Evolutionary conservation across 2,113 vertebrate genomes (phyloP).

Genomic region (Terrapene triunguis): DNA sequence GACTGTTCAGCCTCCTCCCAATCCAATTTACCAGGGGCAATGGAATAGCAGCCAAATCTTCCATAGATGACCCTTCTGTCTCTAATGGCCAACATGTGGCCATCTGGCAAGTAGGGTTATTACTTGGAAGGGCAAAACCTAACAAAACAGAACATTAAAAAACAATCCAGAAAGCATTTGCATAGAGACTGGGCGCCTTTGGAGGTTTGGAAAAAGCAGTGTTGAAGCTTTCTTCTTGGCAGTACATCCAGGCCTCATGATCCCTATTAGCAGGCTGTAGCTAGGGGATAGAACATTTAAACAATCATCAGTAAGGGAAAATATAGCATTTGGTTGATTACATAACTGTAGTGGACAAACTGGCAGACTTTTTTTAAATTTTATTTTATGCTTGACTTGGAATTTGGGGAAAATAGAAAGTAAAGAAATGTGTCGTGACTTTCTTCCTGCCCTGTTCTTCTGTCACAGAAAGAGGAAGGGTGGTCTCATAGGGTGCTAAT

Average conservation of each 20-base stretch:
- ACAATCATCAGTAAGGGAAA: not conserved
- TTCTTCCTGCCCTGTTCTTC: not conserved
- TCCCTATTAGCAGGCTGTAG: conserved; percentile 11
- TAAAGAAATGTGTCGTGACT: not conserved
- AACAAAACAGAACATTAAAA: conserved; percentile 3
- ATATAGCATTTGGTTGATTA: conserved; percentile 29
- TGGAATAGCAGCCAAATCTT: not conserved
- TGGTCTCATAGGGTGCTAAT: not conserved
- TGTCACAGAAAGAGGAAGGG: not conserved
- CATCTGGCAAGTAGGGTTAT: rapidly evolving
- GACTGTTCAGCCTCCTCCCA: not conserved
- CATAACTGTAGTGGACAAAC: conserved; percentile 13
- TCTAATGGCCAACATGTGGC: not conserved
- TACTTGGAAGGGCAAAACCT: not conserved
- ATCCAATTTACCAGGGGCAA: not conserved
- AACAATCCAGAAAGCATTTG: not conserved
- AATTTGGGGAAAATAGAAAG: not conserved
- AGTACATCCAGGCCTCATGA: not conserved
- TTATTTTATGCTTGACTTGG: not conserved
- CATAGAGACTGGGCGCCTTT: not conserved
- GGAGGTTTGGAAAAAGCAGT: not conserved
- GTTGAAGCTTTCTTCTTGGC: conserved; percentile 16
- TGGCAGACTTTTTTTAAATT: conserved; percentile 32
- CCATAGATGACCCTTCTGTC: not conserved
- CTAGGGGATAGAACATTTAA: conserved; percentile 6